phyloP scores from a whole-genome alignment of 2,797 vertebrate species.

The Coreius guichenoti region DNA sequence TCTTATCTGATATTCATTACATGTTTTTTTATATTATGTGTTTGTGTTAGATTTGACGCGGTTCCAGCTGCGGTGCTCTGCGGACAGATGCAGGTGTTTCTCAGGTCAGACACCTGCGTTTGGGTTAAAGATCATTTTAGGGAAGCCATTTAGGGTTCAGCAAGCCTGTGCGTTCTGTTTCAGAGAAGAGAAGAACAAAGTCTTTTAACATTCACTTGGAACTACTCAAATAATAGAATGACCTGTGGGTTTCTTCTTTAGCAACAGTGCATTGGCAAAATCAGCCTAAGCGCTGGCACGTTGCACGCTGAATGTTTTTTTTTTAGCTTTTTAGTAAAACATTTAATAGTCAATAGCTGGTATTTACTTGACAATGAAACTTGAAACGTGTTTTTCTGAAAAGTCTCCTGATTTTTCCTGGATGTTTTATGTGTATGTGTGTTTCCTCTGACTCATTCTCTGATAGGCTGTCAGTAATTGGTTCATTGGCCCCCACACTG shows the following conservation, averaged over 20 bases:
- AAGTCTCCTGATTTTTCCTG: constrained; percentile 2
- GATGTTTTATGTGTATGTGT: constrained; percentile 30
- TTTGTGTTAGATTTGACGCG: constrained; percentile 1
- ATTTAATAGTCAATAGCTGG: not conserved
- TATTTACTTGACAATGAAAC: not conserved
- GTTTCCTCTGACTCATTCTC: constrained; percentile 23
- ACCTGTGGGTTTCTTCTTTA: not conserved
- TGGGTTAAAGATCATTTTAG: constrained; percentile 47
- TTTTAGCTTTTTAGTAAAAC: not conserved
- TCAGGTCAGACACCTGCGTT: constrained; percentile 77
- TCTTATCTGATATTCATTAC: not conserved
- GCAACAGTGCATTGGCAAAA: not conserved
- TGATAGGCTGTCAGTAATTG: constrained; percentile 58
- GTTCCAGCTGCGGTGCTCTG: constrained; percentile 15
- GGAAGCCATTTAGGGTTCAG: constrained; percentile 56
- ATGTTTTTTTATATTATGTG: not conserved
- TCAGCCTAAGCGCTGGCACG: not conserved
- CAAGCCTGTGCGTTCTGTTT: constrained; percentile 57
- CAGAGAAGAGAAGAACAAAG: not conserved
- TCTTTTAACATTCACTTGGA: not conserved
- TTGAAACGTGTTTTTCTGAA: constrained; percentile 1
- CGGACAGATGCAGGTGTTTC: constrained; percentile 59
- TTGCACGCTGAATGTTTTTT: not conserved
- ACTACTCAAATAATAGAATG: not conserved
- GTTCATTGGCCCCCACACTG: constrained; percentile 40